Percentiles rank a stretch among this genome's conserved stretches.
phyloP scores from a whole-genome alignment of 2,113 vertebrate species.

The Psammodynastes pulverulentus region DNA sequence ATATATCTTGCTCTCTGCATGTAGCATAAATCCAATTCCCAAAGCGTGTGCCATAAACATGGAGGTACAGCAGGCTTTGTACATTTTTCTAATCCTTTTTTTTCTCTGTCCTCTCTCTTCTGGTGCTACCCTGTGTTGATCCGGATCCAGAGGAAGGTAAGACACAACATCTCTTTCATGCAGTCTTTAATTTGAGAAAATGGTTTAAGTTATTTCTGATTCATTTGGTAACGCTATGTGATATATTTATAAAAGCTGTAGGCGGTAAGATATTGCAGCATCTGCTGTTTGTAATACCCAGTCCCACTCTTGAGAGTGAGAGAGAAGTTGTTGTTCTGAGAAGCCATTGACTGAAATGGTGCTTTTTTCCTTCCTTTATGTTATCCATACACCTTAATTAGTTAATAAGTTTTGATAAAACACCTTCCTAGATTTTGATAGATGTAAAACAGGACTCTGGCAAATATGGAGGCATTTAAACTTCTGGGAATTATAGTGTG shows the following conservation, averaged over 20 bases:
- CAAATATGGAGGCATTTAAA: background rate
- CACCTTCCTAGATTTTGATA: background rate
- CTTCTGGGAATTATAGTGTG: accelerated
- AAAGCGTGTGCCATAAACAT: background rate
- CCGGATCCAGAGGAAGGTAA: conserved; percentile 73
- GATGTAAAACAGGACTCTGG: background rate
- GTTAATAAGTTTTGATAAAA: background rate
- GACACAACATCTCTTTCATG: conserved; percentile 6
- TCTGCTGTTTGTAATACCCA: background rate
- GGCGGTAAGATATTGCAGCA: background rate
- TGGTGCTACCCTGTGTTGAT: background rate
- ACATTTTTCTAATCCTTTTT: conserved; percentile 19
- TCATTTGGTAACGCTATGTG: background rate
- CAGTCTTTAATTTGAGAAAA: background rate
- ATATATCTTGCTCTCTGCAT: background rate
- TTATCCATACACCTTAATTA: background rate
- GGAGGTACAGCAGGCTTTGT: background rate
- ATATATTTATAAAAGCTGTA: background rate
- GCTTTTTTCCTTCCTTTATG: background rate
- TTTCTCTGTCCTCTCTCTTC: background rate
- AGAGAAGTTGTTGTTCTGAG: background rate
- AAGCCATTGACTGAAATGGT: background rate
- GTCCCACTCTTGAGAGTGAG: background rate
- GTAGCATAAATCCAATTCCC: background rate
- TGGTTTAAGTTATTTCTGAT: background rate